These are phyloP conservation scores for Pelosia muscerda DNA, from an alignment of 2,888 invertebrate genomes.

Conservation along the genomic window DNA sequence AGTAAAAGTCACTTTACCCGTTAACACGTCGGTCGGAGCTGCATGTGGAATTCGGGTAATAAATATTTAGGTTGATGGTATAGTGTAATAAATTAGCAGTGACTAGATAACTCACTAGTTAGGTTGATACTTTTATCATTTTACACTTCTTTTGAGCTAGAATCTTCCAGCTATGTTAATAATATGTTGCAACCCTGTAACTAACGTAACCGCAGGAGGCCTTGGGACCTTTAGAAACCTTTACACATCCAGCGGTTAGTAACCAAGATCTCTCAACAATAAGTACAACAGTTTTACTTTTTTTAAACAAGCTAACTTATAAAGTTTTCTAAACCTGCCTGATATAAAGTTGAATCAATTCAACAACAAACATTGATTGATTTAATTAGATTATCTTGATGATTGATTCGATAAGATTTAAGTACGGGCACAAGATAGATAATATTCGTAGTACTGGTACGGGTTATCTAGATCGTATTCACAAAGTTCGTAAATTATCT, in stretches of 20 bases:
- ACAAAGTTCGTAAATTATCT: background rate
- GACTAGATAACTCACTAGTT: background rate
- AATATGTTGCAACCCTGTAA: background rate
- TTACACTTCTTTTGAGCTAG: background rate
- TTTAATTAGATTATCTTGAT: background rate
- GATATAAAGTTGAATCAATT: background rate
- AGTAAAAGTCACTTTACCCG: no score
- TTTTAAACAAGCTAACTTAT: background rate
- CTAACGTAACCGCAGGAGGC: background rate
- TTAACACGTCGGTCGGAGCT: no score
- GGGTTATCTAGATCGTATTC: background rate
- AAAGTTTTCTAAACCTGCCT: background rate
- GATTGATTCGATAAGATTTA: background rate
- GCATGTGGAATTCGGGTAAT: no score
- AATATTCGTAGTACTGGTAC: no score
- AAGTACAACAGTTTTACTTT: background rate
- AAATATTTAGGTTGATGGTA: no score
- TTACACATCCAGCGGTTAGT: background rate
- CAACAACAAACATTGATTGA: background rate
- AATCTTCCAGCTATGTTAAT: slow-evolving; percentile 1
- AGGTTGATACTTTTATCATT: background rate
- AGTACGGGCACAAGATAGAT: background rate
- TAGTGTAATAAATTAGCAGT: no score
- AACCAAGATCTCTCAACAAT: background rate
- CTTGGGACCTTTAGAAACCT: background rate